These are phyloP conservation scores for Pelmatolapia mariae DNA, from an alignment of 2,113 vertebrate genomes.

Conservation along the genomic window DNA sequence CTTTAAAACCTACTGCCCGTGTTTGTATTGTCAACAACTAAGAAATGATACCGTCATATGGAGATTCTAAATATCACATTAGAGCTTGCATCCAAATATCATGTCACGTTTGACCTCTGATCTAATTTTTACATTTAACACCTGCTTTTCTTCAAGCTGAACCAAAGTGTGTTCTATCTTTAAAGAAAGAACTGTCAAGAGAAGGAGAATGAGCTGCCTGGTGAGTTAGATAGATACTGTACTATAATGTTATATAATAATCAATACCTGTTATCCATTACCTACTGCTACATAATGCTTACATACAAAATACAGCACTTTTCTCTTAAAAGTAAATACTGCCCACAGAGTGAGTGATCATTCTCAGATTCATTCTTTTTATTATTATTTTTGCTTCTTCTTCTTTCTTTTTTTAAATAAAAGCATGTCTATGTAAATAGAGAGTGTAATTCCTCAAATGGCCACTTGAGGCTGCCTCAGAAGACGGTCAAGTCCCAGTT, in stretches of 20 bases:
- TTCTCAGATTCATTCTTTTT: fast-evolving
- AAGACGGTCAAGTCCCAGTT: background rate
- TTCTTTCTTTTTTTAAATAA: fast-evolving
- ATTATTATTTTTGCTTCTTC: background rate
- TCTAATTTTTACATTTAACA: background rate
- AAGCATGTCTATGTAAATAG: background rate
- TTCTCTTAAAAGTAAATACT: background rate
- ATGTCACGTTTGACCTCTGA: background rate
- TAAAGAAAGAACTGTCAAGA: background rate
- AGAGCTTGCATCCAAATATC: background rate
- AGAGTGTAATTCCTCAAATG: background rate
- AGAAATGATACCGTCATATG: fast-evolving
- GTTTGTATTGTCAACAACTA: background rate
- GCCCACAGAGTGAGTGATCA: background rate
- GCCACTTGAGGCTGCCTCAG: background rate
- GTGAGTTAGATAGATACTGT: background rate
- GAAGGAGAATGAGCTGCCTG: fast-evolving
- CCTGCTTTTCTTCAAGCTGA: background rate
- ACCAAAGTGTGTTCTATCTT: background rate
- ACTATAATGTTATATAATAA: background rate
- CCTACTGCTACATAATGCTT: background rate
- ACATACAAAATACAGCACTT: background rate
- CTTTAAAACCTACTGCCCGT: background rate
- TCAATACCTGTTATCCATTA: background rate
- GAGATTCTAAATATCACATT: fast-evolving